phyloP scores from a whole-genome alignment of 1,140 invertebrate genomes.

The Sesamia nonagrioides region DNA sequence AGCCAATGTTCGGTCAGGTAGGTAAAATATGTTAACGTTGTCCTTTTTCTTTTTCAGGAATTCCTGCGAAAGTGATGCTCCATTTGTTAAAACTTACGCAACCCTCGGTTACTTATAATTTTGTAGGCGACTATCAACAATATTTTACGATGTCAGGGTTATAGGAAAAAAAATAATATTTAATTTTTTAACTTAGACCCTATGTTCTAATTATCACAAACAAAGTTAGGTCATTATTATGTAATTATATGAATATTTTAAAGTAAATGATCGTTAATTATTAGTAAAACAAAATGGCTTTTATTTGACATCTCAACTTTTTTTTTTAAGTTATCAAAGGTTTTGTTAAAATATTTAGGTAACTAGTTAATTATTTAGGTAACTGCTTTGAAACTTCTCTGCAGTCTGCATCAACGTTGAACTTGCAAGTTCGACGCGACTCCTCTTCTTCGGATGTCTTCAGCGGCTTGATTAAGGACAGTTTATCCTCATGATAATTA shows the following conservation, averaged over 20 bases:
- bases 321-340: background rate
- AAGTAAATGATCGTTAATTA: constrained; percentile 86
- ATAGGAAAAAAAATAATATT: constrained; percentile 70
- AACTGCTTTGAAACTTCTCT: background rate
- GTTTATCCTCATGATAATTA: background rate
- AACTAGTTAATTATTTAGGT: background rate
- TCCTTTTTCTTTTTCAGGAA: constrained; percentile 90
- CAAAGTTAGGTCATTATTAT: constrained; percentile 78
- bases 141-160: constrained; percentile 78
- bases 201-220: constrained; percentile 79
- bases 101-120: constrained; percentile 95
- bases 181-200: constrained; percentile 81
- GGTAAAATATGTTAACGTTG: constrained; percentile 11
- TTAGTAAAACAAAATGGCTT: constrained; percentile 74
- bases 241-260: constrained; percentile 86
- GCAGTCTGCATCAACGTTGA: background rate
- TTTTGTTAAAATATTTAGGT: background rate
- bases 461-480: background rate
- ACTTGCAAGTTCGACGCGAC: background rate
- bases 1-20: background rate
- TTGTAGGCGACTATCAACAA: constrained; percentile 80
- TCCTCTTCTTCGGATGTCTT: background rate
- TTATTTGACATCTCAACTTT: constrained; percentile 60
- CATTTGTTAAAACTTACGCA: constrained; percentile 96
- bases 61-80: constrained; percentile 93